Evolutionary conservation across 2,113 vertebrate species (phyloP).

Genomic region (Otolemur garnettii): DNA sequence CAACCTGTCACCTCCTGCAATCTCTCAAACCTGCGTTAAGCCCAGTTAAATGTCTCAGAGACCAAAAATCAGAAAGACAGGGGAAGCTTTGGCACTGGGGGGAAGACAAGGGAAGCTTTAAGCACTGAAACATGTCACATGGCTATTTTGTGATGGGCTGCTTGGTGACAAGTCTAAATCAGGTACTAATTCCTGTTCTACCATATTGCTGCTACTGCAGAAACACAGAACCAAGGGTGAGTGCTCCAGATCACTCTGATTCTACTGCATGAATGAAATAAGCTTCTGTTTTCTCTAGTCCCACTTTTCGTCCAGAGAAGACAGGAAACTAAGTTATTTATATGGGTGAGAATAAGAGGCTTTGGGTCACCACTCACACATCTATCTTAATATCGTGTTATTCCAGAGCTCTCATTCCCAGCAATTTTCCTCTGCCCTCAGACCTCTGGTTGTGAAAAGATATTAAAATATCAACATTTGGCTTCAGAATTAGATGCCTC

Average conservation of each 20-base stretch:
- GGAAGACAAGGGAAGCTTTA: background rate
- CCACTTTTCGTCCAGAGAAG: conserved; percentile 36
- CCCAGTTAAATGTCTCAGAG: background rate
- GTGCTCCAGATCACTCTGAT: background rate
- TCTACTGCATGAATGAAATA: background rate
- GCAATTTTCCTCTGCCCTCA: conserved; percentile 25
- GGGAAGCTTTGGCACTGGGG: background rate
- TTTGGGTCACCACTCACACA: background rate
- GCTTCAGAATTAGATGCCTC: conserved; percentile 44
- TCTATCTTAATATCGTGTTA: conserved; percentile 56
- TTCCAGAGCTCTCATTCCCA: conserved; percentile 44
- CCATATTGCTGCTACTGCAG: background rate
- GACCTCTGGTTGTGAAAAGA: conserved; percentile 63
- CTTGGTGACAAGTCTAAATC: background rate
- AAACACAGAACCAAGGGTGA: background rate
- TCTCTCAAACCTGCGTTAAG: background rate
- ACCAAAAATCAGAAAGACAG: background rate
- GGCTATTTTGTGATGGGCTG: background rate
- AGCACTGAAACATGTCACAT: background rate
- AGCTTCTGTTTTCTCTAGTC: background rate
- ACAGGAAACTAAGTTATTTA: conserved; percentile 40
- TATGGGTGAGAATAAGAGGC: conserved; percentile 17
- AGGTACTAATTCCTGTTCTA: background rate
- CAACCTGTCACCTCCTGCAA: background rate
- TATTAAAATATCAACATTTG: conserved; percentile 62